Evolutionary conservation across 92 coral and sea anemone genomes (phyloP).

Genomic region (Isaurus tuberculatus): DNA sequence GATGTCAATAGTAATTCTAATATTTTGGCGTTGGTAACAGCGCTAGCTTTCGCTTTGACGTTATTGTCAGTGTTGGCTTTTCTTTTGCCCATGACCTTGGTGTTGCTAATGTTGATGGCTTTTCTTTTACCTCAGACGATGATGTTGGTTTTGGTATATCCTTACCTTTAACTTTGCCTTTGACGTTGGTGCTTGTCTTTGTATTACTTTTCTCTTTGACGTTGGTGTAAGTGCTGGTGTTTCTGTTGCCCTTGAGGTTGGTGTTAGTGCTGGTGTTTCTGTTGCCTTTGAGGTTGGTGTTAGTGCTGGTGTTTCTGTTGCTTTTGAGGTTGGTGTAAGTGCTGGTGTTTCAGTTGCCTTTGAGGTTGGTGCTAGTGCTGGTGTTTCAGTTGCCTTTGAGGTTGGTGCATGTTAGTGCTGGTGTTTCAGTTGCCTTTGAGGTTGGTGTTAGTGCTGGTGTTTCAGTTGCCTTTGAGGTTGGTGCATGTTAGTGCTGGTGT

Average conservation of each 20-base stretch:
- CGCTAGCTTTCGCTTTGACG: too few species aligned
- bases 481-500: not conserved
- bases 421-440: not conserved
- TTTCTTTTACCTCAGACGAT: too few species aligned
- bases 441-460: not conserved
- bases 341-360: not conserved
- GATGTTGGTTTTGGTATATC: too few species aligned
- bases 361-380: not conserved
- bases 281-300: not conserved
- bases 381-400: not conserved
- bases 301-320: not conserved
- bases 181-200: not conserved
- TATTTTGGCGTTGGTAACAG: too few species aligned
- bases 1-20: too few species aligned
- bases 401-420: not conserved
- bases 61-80: too few species aligned
- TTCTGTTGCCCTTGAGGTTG: not conserved
- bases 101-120: too few species aligned
- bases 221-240: too few species aligned
- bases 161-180: too few species aligned
- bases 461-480: not conserved
- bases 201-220: not conserved
- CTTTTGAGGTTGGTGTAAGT: not conserved
- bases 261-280: not conserved
- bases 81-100: too few species aligned